phyloP scores from a whole-genome alignment of 2,888 invertebrate genomes.

The Patella depressa region DNA sequence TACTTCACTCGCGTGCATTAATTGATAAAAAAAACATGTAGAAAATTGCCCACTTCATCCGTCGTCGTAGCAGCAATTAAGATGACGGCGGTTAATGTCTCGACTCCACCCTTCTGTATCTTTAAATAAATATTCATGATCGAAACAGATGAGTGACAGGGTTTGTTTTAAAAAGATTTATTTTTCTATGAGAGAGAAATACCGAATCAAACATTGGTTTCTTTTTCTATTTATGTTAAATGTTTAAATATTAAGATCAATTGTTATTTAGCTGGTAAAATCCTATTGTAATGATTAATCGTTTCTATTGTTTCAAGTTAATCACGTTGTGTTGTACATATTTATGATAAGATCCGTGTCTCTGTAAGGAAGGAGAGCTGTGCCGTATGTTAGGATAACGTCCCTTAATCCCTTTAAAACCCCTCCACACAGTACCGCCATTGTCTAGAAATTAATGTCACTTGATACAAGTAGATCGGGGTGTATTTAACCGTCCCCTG shows the following conservation, averaged over 20 bases:
- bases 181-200: no score
- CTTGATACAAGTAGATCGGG: neutral
- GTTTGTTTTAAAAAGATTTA: no score
- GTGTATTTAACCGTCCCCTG: neutral
- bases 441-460: constrained; percentile 9
- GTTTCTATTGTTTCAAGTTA: neutral
- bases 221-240: neutral
- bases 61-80: constrained; percentile 12
- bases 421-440: neutral
- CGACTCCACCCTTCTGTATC: neutral
- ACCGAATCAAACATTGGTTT: neutral
- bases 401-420: neutral
- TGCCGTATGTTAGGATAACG: neutral
- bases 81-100: constrained; percentile 10
- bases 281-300: neutral
- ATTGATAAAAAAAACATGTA: constrained; percentile 10
- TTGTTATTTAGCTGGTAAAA: neutral
- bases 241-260: neutral
- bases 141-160: no score
- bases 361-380: neutral
- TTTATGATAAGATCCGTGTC: neutral
- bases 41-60: constrained; percentile 11
- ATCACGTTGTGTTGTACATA: neutral
- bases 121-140: neutral
- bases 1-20: constrained; percentile 19